Conservation (phyloP, 1,140 invertebrate genomes). For the Phthorimaea operculella region DNA sequence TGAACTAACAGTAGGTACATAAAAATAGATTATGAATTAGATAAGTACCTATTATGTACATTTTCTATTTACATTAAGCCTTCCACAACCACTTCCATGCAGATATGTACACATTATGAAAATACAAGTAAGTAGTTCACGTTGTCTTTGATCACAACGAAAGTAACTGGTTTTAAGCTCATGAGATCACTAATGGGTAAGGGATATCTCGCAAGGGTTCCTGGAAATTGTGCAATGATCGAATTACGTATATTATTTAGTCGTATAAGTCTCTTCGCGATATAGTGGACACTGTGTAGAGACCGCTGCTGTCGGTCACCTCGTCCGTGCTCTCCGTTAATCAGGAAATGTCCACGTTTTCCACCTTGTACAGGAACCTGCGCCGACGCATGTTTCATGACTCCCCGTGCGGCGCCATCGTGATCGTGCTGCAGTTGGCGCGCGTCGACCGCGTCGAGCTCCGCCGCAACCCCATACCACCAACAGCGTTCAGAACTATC, state of each 20-base stretch:
- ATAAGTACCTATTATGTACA: too few species aligned
- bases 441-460: conserved; percentile 65
- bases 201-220: background rate
- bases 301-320: conserved; percentile 54
- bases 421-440: conserved; percentile 65
- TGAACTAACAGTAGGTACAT: too few species aligned
- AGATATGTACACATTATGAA: too few species aligned
- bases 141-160: too few species aligned
- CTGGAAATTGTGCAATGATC: background rate
- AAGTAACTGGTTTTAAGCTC: conserved; percentile 25
- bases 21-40: too few species aligned
- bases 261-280: conserved; percentile 53
- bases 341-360: conserved; percentile 61
- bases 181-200: conserved; percentile 33
- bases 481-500: conserved; percentile 56
- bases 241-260: conserved; percentile 17
- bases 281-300: conserved; percentile 49
- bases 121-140: too few species aligned
- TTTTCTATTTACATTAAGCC: too few species aligned
- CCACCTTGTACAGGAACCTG: conserved; percentile 48
- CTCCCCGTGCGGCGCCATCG: conserved; percentile 59
- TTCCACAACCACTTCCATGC: too few species aligned
- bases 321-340: conserved; percentile 62
- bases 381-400: conserved; percentile 61
- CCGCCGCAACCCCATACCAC: conserved; percentile 43